A percentile compares a stretch with the other conserved stretches of the same genome.
Conservation (phyloP, 2,113 vertebrate species). For the Eubucco bourcierii region DNA sequence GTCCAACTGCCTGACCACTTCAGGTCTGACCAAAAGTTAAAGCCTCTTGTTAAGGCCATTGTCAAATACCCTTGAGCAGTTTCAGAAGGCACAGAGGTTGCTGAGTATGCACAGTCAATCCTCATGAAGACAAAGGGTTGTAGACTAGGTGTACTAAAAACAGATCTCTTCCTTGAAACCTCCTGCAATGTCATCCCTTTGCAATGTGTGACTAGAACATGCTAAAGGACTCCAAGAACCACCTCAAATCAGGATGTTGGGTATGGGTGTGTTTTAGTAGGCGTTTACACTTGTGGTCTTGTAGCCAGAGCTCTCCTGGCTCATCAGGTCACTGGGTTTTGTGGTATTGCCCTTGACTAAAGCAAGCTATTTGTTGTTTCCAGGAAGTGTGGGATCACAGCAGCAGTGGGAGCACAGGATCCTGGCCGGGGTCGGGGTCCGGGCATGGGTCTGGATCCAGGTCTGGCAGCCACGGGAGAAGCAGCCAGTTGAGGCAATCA, state of each 20-base stretch:
- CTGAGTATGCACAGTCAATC: not conserved
- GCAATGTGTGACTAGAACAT: not conserved
- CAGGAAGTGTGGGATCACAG: slow-evolving; percentile 87
- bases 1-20: not conserved
- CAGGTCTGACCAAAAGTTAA: not conserved
- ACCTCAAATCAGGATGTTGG: not conserved
- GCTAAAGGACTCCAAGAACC: not conserved
- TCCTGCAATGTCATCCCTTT: not conserved
- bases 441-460: slow-evolving; percentile 80
- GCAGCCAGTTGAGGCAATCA: slow-evolving; percentile 78
- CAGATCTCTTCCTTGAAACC: not conserved
- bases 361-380: slow-evolving; percentile 33
- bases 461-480: slow-evolving; percentile 78
- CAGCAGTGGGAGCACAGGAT: slow-evolving; percentile 83
- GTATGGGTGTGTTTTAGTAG: not conserved
- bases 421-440: slow-evolving; percentile 77
- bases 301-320: not conserved
- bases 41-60: not conserved
- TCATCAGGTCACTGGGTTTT: fast-evolving
- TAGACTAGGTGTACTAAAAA: not conserved
- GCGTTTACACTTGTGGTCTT: fast-evolving
- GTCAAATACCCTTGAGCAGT: not conserved
- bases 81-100: not conserved
- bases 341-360: not conserved
- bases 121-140: not conserved